A percentile compares a stretch with the other conserved stretches of the same genome.
These are phyloP conservation scores for Manis crassicaudata DNA, from an alignment of 2,797 vertebrate genomes.

Conservation along the genomic window DNA sequence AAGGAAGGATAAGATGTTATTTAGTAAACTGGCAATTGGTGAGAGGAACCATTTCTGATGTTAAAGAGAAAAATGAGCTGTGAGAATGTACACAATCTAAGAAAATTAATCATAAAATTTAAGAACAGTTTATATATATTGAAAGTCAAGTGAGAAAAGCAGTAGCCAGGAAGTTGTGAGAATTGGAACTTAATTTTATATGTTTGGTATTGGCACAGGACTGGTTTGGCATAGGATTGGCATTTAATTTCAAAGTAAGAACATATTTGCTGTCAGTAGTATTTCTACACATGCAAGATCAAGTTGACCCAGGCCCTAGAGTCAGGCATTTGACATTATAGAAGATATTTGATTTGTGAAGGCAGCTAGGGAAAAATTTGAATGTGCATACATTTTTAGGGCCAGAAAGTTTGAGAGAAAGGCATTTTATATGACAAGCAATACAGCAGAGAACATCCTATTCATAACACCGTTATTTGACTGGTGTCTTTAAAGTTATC, in stretches of 20 bases:
- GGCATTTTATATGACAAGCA: neutral
- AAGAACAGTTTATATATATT: neutral
- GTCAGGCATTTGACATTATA: neutral
- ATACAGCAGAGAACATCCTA: neutral
- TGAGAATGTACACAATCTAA: neutral
- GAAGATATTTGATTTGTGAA: neutral
- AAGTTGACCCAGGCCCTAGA: neutral
- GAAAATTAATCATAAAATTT: constrained; percentile 2
- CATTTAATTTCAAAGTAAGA: constrained; percentile 46
- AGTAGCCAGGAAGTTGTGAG: neutral
- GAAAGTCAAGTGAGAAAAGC: constrained; percentile 24
- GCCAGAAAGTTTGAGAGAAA: neutral
- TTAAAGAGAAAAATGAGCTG: neutral
- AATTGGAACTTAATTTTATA: constrained; percentile 1
- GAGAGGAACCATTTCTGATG: neutral
- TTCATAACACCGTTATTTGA: neutral
- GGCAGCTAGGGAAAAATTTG: neutral
- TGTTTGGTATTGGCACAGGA: neutral
- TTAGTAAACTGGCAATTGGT: neutral
- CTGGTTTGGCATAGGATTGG: neutral
- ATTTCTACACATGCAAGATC: neutral
- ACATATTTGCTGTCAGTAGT: neutral
- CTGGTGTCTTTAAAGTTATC: neutral
- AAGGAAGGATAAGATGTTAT: neutral
- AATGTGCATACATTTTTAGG: neutral